Evolutionary conservation across 1,140 invertebrate genomes (phyloP).

Genomic region (Eurosta solidaginis): DNA sequence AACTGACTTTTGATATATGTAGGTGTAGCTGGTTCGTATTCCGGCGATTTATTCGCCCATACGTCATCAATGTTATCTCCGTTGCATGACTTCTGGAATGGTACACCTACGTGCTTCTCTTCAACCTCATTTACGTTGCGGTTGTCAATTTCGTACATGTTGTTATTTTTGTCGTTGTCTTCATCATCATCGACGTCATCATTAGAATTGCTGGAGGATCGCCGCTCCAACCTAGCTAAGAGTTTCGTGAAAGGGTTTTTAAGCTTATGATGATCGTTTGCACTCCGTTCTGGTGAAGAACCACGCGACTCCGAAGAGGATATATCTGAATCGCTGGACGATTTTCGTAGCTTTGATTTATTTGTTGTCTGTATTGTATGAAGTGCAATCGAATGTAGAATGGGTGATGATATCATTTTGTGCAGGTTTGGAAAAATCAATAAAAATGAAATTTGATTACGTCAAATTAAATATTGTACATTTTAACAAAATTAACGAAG

Average conservation of each 20-base stretch:
- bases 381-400: background rate
- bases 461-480: background rate
- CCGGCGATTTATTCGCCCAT: conserved; percentile 50
- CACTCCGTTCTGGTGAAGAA: conserved; percentile 38
- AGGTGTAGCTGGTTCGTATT: conserved; percentile 48
- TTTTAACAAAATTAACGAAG: background rate
- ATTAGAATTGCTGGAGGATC: conserved; percentile 49
- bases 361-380: background rate
- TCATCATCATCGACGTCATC: conserved; percentile 49
- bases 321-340: conserved; percentile 49
- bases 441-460: background rate
- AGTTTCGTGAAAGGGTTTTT: conserved; percentile 44
- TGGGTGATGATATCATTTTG: background rate
- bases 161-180: conserved; percentile 24
- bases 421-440: background rate
- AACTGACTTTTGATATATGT: conserved; percentile 33
- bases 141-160: background rate
- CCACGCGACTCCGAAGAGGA: conserved; percentile 50
- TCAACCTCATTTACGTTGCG: background rate
- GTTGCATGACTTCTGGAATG: background rate
- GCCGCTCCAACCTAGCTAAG: conserved; percentile 45
- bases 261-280: conserved; percentile 33
- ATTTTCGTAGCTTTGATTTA: background rate
- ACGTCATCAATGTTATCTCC: conserved; percentile 47
- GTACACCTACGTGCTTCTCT: background rate